A percentile compares a stretch with the other conserved stretches of the same genome.
These are phyloP conservation scores for Mythimna vitellina DNA, from an alignment of 2,888 invertebrate genomes.

Conservation along the genomic window DNA sequence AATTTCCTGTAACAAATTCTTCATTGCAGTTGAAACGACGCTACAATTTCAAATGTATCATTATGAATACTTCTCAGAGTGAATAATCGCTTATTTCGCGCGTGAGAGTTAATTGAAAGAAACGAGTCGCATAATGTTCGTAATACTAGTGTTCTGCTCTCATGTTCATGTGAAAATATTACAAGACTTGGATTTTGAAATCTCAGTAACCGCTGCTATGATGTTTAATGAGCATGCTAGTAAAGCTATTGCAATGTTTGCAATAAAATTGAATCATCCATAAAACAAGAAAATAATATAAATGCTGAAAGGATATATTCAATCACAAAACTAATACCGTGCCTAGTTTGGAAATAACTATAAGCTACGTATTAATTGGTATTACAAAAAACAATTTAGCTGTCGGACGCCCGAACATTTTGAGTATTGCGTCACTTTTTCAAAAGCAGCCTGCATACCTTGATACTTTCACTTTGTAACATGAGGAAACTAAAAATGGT, in stretches of 20 bases:
- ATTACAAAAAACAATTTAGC: conserved; percentile 16
- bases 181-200: not conserved
- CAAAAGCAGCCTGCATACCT: conserved; percentile 34
- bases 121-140: conserved; percentile 17
- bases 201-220: not conserved
- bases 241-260: not conserved
- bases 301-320: conserved; percentile 10
- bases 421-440: conserved; percentile 49
- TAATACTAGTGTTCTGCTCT: conserved; percentile 3
- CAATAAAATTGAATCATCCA: not conserved
- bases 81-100: conserved; percentile 36
- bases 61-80: conserved; percentile 12
- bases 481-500: conserved; percentile 49
- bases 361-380: not conserved
- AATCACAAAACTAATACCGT: conserved; percentile 3
- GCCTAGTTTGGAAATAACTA: conserved; percentile 19
- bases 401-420: conserved; percentile 34
- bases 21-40: conserved; percentile 1
- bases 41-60: not conserved
- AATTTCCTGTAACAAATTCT: conserved; percentile 16
- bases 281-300: not conserved
- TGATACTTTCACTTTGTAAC: conserved; percentile 55
- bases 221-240: too few species aligned
- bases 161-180: conserved; percentile 13
- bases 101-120: conserved; percentile 34